Evolutionary conservation across 2,888 invertebrate genomes (phyloP).

Genomic region (Temnothorax ravouxi): DNA sequence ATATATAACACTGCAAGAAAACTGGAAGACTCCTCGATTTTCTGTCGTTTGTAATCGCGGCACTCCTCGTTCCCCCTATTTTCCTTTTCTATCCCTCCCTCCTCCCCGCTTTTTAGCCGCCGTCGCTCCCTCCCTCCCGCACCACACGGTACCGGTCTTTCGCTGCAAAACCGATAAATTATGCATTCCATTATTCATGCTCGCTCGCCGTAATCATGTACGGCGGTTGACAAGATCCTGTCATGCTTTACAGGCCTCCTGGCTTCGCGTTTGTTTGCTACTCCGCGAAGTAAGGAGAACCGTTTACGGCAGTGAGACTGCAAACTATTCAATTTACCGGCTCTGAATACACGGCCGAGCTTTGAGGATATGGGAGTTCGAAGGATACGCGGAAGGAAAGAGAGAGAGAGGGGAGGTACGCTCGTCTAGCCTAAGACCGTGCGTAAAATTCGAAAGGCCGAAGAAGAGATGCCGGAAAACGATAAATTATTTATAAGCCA

Average conservation of each 20-base stretch:
- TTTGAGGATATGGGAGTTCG: conserved; percentile 43
- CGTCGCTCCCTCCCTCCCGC: conserved; percentile 27
- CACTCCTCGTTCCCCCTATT: background rate
- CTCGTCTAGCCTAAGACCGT: conserved; percentile 14
- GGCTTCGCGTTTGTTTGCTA: conserved; percentile 62
- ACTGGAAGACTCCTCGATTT: conserved; percentile 14
- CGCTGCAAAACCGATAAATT: conserved; percentile 81
- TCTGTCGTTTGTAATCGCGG: conserved; percentile 15
- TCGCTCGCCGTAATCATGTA: conserved; percentile 81
- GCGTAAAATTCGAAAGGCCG: conserved; percentile 38
- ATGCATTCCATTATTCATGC: conserved; percentile 84
- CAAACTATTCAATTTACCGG: conserved; percentile 51
- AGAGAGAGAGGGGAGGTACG: background rate
- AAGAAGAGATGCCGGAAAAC: conserved; percentile 38
- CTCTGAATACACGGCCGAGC: conserved; percentile 36
- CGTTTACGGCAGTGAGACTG: conserved; percentile 61
- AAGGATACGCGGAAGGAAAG: conserved; percentile 23
- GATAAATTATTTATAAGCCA: conserved; percentile 52
- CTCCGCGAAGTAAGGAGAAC: conserved; percentile 59
- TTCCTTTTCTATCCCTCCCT: background rate
- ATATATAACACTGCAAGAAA: conserved; percentile 68
- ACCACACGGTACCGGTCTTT: conserved; percentile 59
- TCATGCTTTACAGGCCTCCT: conserved; percentile 68
- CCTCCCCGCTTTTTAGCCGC: background rate
- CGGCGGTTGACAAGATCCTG: conserved; percentile 83